Conservation (phyloP, 2,797 vertebrate genomes). For the Pantherophis vulpinus region DNA sequence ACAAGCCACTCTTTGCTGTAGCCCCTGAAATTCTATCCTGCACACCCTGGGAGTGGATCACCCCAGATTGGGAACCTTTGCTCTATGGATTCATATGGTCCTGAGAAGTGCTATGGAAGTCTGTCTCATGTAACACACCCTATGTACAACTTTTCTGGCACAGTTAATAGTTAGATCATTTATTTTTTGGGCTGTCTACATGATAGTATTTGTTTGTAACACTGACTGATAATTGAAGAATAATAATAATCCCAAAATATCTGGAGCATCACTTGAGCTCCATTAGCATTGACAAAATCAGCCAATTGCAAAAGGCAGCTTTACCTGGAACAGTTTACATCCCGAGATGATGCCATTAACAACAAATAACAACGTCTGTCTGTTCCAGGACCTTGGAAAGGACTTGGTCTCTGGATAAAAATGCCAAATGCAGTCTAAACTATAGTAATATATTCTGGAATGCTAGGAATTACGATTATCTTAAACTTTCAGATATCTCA, state of each 20-base stretch:
- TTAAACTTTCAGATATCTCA: not conserved
- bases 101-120: not conserved
- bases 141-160: not conserved
- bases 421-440: not conserved
- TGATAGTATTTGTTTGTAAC: not conserved
- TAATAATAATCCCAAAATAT: not conserved
- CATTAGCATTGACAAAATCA: not conserved
- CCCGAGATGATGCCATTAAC: not conserved
- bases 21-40: not conserved
- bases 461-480: not conserved
- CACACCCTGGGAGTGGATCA: not conserved
- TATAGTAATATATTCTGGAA: not conserved
- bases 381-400: not conserved
- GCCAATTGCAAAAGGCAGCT: not conserved
- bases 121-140: not conserved
- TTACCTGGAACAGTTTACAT: not conserved
- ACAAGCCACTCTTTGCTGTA: not conserved
- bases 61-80: not conserved
- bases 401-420: not conserved
- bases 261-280: not conserved
- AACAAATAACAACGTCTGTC: not conserved
- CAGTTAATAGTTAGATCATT: not conserved
- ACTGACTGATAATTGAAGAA: not conserved
- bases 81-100: not conserved
- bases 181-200: not conserved